Evolutionary conservation across 1,140 invertebrate species (phyloP).

Genomic region (Gryon sp.): DNA sequence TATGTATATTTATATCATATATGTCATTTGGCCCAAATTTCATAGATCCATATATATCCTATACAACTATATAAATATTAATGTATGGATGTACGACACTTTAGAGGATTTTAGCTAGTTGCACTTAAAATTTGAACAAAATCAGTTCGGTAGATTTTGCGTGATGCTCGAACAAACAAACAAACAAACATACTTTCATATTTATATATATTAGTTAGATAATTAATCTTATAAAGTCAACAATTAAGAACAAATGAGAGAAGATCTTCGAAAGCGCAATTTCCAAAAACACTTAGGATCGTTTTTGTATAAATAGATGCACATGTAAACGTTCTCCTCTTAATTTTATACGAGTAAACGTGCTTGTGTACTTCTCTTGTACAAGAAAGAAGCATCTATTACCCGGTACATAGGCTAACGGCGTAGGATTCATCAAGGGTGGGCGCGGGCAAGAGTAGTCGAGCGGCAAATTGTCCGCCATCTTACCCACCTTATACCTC

Average conservation of each 20-base stretch:
- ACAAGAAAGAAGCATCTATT: conserved; percentile 78
- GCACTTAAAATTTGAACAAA: too few species aligned
- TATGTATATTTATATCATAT: too few species aligned
- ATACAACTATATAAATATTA: too few species aligned
- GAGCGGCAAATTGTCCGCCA: conserved; percentile 81
- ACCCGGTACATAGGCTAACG: conserved; percentile 73
- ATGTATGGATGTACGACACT: too few species aligned
- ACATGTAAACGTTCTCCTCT: conserved; percentile 44
- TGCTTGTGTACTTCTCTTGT: conserved; percentile 56
- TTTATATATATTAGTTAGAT: too few species aligned
- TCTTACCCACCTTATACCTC: conserved; percentile 80
- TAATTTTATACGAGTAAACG: conserved; percentile 41
- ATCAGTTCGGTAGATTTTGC: too few species aligned
- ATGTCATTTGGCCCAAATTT: too few species aligned
- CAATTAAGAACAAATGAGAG: conserved; percentile 3
- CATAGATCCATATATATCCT: too few species aligned
- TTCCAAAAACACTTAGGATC: conserved; percentile 31
- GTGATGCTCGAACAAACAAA: too few species aligned
- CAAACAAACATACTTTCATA: too few species aligned
- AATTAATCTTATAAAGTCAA: neutral
- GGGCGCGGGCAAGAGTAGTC: conserved; percentile 78
- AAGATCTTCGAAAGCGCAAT: conserved; percentile 1
- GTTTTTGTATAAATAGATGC: conserved; percentile 42
- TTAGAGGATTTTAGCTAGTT: too few species aligned
- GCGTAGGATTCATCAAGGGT: conserved; percentile 72